Base-by-base conservation (phyloP, 1,140 invertebrate species). In the Magallana angulata region DNA sequence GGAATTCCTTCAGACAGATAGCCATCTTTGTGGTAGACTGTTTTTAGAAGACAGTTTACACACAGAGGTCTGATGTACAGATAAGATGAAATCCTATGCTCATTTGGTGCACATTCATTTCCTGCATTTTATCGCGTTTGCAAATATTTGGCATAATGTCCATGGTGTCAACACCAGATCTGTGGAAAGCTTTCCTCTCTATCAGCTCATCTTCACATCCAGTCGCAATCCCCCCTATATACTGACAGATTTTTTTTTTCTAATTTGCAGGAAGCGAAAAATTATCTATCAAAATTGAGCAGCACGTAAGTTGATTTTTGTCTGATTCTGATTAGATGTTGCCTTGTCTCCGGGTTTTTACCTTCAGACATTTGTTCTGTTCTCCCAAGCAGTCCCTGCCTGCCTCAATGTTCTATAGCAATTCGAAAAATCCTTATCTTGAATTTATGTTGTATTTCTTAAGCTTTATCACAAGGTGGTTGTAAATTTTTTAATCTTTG, bases 251-350 rank as follows among this genome's bases (percentile, higher is more conserved):
- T 84, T 59, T 84, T 48, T 60, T 84, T 36, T 48, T 84, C 60
- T 71, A 83, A 56, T 76, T 87, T 87, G 62, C 86, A 87, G 86
- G 86, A 87, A 84, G 86, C 82, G 82, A 87, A 87, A 64, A 87
- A 84, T 76, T 87, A 84, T 64, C 56, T 87, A 57, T 83, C 68
- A 64, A 87, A 87, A 84, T 82, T 87, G 86, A 83, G 81, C 57
- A 87, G 68, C 82, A 82, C 86, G 86, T 87, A 87, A 87, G 86
- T 87, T 68, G 11, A 48, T 56, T 48, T 87, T 87, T 60, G 24
- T 30, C 68, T 30, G 68, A 76, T 86, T 64, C 57, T 81, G 60
- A 30, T 59, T 82, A 82, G 60, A 59, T 86, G 82, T 24, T 56
- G 62, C 48, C 48, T 82, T 86, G 30, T 86, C 68, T 76, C 68